Evolutionary conservation across 2,113 vertebrate species (phyloP).

Genomic region (Sitta europaea): DNA sequence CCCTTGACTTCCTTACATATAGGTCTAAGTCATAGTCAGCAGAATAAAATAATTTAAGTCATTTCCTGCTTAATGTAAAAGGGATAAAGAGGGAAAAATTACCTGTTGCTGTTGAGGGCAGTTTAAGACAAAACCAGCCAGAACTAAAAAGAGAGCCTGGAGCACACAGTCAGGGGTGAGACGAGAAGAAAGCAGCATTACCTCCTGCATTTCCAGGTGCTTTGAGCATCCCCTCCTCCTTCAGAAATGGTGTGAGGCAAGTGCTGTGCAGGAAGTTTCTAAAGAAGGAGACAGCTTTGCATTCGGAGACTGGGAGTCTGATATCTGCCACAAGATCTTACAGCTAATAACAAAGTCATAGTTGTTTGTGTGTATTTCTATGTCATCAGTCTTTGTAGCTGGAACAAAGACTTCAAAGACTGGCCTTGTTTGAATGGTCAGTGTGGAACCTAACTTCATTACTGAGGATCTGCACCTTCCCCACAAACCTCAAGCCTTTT

Average conservation of each 20-base stretch:
- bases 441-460: not conserved
- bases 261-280: not conserved
- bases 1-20: not conserved
- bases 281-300: not conserved
- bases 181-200: rapidly evolving
- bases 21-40: not conserved
- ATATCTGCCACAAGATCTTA: not conserved
- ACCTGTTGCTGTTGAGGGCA: not conserved
- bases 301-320: not conserved
- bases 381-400: not conserved
- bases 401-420: constrained; percentile 21
- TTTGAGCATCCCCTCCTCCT: not conserved
- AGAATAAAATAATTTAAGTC: not conserved
- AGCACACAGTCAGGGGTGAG: not conserved
- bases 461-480: not conserved
- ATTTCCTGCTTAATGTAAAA: not conserved
- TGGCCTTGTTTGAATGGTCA: not conserved
- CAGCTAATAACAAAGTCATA: not conserved
- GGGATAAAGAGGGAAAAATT: not conserved
- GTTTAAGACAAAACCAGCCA: not conserved
- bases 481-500: not conserved
- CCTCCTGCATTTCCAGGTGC: not conserved
- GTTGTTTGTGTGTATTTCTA: not conserved
- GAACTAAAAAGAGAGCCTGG: not conserved
- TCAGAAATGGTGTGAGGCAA: not conserved